phyloP scores from a whole-genome alignment of 2,113 vertebrate genomes.

The Salvator merianae region DNA sequence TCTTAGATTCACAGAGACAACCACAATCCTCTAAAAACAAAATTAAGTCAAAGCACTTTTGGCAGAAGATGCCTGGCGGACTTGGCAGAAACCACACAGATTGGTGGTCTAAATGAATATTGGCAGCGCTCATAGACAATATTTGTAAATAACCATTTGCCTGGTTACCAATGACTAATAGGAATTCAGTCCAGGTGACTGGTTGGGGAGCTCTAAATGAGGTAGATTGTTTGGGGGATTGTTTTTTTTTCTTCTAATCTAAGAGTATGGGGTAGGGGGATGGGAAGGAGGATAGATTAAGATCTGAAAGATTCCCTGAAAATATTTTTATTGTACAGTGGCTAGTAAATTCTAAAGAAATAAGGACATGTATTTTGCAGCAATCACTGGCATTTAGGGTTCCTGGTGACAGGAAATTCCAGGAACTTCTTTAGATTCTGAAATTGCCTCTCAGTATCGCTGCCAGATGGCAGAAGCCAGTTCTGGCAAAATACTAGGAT shows the following conservation, averaged over 20 bases:
- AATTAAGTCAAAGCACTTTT: slow-evolving; percentile 1
- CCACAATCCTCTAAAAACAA: slow-evolving; percentile 2
- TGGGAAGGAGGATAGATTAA: too few species aligned
- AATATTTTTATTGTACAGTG: background rate
- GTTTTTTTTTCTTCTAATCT: background rate
- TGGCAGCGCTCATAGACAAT: background rate
- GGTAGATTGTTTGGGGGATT: too few species aligned
- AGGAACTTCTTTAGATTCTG: background rate
- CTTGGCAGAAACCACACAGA: background rate
- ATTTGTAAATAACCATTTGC: background rate
- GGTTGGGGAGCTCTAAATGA: background rate
- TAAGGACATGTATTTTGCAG: background rate
- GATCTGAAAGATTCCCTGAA: background rate
- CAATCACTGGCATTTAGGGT: background rate
- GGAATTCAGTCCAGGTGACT: background rate
- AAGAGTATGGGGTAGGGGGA: background rate
- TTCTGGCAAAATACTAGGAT: background rate
- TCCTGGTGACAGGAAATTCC: background rate
- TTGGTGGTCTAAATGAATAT: background rate
- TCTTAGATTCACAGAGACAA: slow-evolving; percentile 18
- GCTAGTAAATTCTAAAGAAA: background rate
- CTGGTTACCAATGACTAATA: background rate
- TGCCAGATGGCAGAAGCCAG: too few species aligned
- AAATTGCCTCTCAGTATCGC: too few species aligned
- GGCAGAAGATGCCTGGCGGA: background rate